A percentile compares a stretch with the other conserved stretches of the same genome.
phyloP scores from a whole-genome alignment of 2,797 vertebrate species.

The Bovichtus diacanthus region DNA sequence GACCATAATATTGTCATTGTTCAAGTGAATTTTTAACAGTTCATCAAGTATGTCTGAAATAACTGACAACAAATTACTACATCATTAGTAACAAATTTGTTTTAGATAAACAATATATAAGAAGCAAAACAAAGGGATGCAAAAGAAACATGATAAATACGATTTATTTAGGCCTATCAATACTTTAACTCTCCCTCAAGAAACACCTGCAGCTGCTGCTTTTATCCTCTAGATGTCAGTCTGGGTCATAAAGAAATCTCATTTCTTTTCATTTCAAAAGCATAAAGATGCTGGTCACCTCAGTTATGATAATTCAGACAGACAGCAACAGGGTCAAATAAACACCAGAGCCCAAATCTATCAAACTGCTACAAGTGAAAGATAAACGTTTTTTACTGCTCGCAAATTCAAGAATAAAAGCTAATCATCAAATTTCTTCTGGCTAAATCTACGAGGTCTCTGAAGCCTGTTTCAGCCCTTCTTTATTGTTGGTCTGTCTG shows the following conservation, averaged over 20 bases:
- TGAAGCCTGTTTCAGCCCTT: not conserved
- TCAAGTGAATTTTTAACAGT: too few species aligned
- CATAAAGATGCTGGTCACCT: too few species aligned
- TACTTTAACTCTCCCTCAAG: too few species aligned
- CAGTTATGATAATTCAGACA: not conserved
- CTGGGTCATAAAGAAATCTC: not conserved
- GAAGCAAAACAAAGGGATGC: too few species aligned
- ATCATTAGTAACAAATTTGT: too few species aligned
- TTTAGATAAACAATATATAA: too few species aligned
- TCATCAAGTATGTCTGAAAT: too few species aligned
- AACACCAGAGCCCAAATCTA: not conserved
- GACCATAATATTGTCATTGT: too few species aligned
- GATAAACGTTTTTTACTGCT: not conserved
- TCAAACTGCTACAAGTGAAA: not conserved
- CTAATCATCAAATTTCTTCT: not conserved
- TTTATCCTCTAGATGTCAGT: slow-evolving; percentile 60
- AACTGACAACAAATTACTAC: too few species aligned
- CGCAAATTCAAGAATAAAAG: not conserved
- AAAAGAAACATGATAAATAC: not conserved
- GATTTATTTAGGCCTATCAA: not conserved
- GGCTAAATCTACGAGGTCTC: not conserved
- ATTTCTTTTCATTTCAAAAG: too few species aligned
- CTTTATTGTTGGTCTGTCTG: not conserved
- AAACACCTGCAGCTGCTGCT: slow-evolving; percentile 16
- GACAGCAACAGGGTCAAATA: not conserved